Conservation (phyloP, 2,113 vertebrate species). For the Laticauda laticaudata region DNA sequence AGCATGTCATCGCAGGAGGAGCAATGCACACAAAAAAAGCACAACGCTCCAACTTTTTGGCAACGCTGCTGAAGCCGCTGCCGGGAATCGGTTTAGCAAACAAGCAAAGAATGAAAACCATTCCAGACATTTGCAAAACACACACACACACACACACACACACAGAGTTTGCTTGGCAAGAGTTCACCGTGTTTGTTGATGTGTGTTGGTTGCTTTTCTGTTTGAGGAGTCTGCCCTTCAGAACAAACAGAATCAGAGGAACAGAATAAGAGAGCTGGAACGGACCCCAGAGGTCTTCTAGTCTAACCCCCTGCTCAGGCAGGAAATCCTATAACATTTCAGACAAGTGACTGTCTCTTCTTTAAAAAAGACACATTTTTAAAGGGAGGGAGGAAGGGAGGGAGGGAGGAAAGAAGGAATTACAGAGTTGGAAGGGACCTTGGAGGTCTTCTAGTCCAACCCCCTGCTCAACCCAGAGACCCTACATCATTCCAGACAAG, state of each 20-base stretch:
- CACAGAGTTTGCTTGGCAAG: neutral
- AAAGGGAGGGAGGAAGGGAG: no score
- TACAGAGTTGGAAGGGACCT: neutral
- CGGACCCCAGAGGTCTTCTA: no score
- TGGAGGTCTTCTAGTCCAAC: neutral
- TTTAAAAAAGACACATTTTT: no score
- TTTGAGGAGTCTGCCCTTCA: neutral
- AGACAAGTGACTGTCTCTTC: no score
- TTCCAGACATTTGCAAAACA: neutral
- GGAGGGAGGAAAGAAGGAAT: no score
- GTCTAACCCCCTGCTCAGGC: no score
- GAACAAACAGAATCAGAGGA: neutral
- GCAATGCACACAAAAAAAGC: slow-evolving; percentile 68
- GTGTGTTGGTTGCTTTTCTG: neutral
- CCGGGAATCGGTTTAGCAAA: slow-evolving; percentile 61
- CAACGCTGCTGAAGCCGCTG: slow-evolving; percentile 62
- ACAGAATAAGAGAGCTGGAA: no score
- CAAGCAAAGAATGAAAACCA: neutral
- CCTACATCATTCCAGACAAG: no score
- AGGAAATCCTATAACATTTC: no score
- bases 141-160: no score
- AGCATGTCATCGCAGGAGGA: slow-evolving; percentile 69
- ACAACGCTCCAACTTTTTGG: slow-evolving; percentile 71
- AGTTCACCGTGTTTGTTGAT: neutral
- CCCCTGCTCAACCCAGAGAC: no score